A percentile compares a stretch with the other conserved stretches of the same genome.
Evolutionary conservation across 2,888 invertebrate genomes (phyloP).

Genomic region (Aromia moschata): DNA sequence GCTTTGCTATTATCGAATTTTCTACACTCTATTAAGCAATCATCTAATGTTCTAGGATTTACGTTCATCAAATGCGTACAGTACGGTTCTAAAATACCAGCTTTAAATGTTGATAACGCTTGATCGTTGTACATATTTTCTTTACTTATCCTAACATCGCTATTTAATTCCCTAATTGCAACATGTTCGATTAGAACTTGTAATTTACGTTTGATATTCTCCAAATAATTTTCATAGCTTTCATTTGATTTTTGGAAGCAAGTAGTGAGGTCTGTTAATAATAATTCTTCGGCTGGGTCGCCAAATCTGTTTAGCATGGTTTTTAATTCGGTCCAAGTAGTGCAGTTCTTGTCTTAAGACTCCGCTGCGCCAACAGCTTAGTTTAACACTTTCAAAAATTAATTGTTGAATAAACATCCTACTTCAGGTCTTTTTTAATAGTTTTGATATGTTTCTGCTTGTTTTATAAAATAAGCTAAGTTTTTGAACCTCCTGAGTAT

Average conservation of each 20-base stretch:
- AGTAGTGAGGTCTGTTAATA: constrained; percentile 33
- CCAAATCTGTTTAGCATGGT: constrained; percentile 31
- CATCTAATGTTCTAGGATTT: constrained; percentile 21
- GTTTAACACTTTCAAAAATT: constrained; percentile 30
- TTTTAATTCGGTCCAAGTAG: constrained; percentile 30
- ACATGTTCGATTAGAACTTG: constrained; percentile 38
- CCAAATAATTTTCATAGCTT: constrained; percentile 33
- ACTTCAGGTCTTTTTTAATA: constrained; percentile 2
- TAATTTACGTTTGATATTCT: constrained; percentile 35
- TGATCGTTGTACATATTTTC: constrained; percentile 30
- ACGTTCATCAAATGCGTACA: constrained; percentile 30
- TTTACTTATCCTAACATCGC: constrained; percentile 12
- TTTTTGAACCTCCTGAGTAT: constrained; percentile 25
- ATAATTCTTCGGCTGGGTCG: constrained; percentile 34
- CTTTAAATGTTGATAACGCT: constrained; percentile 26
- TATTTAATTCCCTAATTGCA: background rate
- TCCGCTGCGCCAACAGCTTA: constrained; percentile 33
- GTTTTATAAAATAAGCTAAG: constrained; percentile 34
- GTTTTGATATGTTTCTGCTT: constrained; percentile 24
- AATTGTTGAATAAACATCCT: constrained; percentile 22
- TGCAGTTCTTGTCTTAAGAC: constrained; percentile 13
- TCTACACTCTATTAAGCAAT: constrained; percentile 30
- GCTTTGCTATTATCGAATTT: constrained; percentile 33
- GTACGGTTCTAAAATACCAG: constrained; percentile 30
- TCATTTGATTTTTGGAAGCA: constrained; percentile 32